These are phyloP conservation scores for Drosophila gaucha DNA, from an alignment of 2,888 invertebrate species.

Conservation along the genomic window DNA sequence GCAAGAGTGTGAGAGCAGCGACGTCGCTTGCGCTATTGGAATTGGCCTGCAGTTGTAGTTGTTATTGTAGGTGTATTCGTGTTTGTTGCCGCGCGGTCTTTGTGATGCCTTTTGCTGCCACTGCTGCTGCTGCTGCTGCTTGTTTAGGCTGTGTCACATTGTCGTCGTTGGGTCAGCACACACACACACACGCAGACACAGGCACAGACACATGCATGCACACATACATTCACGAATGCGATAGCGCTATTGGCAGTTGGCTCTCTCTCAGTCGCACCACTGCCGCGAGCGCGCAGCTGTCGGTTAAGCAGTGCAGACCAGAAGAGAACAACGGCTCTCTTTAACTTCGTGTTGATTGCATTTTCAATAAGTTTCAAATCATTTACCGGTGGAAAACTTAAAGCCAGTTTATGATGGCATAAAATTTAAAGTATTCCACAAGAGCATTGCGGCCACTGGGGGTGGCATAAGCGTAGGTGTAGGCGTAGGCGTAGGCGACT, in stretches of 20 bases:
- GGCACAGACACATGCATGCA: not conserved
- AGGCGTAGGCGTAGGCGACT: slow-evolving; percentile 9
- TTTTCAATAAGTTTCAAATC: slow-evolving; percentile 24
- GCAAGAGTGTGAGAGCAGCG: slow-evolving; percentile 36
- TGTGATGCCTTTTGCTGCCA: slow-evolving; percentile 12
- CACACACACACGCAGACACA: slow-evolving; percentile 12
- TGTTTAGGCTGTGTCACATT: slow-evolving; percentile 67
- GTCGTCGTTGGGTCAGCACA: slow-evolving; percentile 73
- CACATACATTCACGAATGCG: slow-evolving; percentile 16
- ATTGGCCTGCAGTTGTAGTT: slow-evolving; percentile 59
- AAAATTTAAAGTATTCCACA: slow-evolving; percentile 17
- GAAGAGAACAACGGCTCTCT: slow-evolving; percentile 43
- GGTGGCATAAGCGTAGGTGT: slow-evolving; percentile 16
- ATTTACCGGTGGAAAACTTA: slow-evolving; percentile 23
- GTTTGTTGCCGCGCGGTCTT: slow-evolving; percentile 21
- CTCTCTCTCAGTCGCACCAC: slow-evolving; percentile 37
- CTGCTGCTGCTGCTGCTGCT: slow-evolving; percentile 18
- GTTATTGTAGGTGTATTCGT: slow-evolving; percentile 24
- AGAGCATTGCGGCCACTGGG: slow-evolving; percentile 15
- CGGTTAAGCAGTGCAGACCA: slow-evolving; percentile 49
- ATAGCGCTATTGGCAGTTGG: slow-evolving; percentile 30
- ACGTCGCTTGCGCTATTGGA: slow-evolving; percentile 57
- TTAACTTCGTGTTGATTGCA: slow-evolving; percentile 23
- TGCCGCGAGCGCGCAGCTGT: slow-evolving; percentile 13
- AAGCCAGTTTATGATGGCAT: slow-evolving; percentile 6